Evolutionary conservation across 2,113 vertebrate genomes (phyloP).

Genomic region (Nicator chloris): DNA sequence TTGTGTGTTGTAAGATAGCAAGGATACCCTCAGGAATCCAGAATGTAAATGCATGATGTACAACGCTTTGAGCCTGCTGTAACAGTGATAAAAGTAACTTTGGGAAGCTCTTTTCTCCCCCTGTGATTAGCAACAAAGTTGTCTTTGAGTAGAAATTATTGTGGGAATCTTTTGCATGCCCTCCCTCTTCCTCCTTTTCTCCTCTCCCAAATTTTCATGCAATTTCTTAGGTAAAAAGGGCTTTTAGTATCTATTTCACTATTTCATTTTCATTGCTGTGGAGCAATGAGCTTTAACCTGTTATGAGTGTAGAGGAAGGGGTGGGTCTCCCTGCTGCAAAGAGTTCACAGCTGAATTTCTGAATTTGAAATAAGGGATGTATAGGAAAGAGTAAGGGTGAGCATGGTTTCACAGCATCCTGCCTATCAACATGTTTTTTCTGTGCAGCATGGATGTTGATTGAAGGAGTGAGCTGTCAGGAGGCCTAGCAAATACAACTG

Average conservation of each 20-base stretch:
- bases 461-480: neutral
- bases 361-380: neutral
- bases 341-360: neutral
- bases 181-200: accelerated
- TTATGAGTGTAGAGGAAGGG: neutral
- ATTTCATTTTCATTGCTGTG: neutral
- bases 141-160: neutral
- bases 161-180: neutral
- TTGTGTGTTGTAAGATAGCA: neutral
- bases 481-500: neutral
- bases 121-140: neutral
- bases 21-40: neutral
- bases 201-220: neutral
- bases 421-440: neutral
- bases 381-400: neutral
- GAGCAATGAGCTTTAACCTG: neutral
- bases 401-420: neutral
- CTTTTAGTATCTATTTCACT: neutral
- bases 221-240: neutral
- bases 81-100: neutral
- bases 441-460: neutral
- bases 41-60: neutral
- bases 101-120: neutral
- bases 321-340: neutral
- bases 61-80: neutral